These are phyloP conservation scores for Linnaemya vulpina DNA, from an alignment of 2,888 invertebrate species.

Conservation along the genomic window DNA sequence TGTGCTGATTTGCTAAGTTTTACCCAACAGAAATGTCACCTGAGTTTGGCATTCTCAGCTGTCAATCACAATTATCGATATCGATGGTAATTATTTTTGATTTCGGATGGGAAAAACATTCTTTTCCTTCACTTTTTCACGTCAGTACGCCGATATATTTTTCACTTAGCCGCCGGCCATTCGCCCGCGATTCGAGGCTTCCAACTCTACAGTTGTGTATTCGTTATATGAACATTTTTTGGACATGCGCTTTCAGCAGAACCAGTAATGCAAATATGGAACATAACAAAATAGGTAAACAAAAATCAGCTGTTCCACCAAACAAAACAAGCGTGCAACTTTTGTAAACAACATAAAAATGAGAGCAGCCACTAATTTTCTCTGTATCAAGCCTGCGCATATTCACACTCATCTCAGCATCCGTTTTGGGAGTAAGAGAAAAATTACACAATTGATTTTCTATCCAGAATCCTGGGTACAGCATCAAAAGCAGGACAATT, in stretches of 20 bases:
- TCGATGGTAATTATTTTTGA: too few species aligned
- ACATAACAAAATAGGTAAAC: slow-evolving; percentile 30
- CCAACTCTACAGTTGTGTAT: too few species aligned
- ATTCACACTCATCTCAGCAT: slow-evolving; percentile 33
- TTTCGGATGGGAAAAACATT: too few species aligned
- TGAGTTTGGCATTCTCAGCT: too few species aligned
- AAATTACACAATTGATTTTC: slow-evolving; percentile 66
- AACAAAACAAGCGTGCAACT: slow-evolving; percentile 40
- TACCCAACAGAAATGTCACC: too few species aligned
- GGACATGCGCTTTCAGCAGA: slow-evolving; percentile 39
- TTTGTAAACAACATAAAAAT: slow-evolving; percentile 54
- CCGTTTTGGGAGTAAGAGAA: background rate
- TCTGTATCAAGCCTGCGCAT: slow-evolving; percentile 27
- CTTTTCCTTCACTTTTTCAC: background rate
- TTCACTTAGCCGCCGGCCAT: too few species aligned
- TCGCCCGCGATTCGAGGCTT: too few species aligned
- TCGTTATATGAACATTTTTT: background rate
- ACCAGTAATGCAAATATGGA: background rate
- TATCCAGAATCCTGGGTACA: slow-evolving; percentile 69
- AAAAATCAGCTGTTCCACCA: slow-evolving; percentile 62
- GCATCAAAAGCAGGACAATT: slow-evolving; percentile 26
- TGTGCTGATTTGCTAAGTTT: too few species aligned
- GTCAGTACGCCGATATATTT: too few species aligned
- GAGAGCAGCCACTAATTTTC: background rate
- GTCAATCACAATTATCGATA: too few species aligned